A percentile compares a stretch with the other conserved stretches of the same genome.
Conservation (phyloP, 2,113 vertebrate species). For the Lagopus muta region DNA sequence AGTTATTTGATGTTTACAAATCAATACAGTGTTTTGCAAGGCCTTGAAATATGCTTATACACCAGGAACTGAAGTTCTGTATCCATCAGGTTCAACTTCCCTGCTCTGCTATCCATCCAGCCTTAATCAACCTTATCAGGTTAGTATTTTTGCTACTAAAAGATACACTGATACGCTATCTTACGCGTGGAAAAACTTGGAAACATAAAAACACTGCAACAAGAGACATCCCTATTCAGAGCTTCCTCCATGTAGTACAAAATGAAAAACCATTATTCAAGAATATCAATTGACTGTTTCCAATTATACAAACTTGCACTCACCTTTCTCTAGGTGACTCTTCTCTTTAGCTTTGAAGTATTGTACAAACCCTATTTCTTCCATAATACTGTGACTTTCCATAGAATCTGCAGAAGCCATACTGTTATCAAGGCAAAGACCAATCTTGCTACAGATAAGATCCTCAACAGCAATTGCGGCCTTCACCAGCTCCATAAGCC, state of each 20-base stretch:
- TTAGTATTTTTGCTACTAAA: neutral
- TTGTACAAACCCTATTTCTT: constrained; percentile 28
- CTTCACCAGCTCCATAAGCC: constrained; percentile 85
- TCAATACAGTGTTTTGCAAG: neutral
- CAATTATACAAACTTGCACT: neutral
- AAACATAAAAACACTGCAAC: neutral
- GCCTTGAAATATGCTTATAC: neutral
- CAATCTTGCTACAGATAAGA: constrained; percentile 84
- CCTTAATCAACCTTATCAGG: neutral
- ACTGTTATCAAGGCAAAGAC: constrained; percentile 72
- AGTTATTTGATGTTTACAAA: neutral
- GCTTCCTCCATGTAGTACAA: neutral
- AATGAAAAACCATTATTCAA: neutral
- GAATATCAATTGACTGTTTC: fast-evolving
- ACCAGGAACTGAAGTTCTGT: neutral
- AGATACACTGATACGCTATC: neutral
- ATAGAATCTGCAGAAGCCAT: constrained; percentile 44
- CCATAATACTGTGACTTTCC: constrained; percentile 3
- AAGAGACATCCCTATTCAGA: neutral
- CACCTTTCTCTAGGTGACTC: constrained; percentile 4
- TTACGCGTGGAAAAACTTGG: neutral
- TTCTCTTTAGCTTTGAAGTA: constrained; percentile 30
- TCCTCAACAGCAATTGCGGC: constrained; percentile 81
- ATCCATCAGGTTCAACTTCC: neutral
- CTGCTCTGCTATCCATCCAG: neutral